Evolutionary conservation across 2,113 vertebrate genomes (phyloP).

Genomic region (Hippocampus zosterae): DNA sequence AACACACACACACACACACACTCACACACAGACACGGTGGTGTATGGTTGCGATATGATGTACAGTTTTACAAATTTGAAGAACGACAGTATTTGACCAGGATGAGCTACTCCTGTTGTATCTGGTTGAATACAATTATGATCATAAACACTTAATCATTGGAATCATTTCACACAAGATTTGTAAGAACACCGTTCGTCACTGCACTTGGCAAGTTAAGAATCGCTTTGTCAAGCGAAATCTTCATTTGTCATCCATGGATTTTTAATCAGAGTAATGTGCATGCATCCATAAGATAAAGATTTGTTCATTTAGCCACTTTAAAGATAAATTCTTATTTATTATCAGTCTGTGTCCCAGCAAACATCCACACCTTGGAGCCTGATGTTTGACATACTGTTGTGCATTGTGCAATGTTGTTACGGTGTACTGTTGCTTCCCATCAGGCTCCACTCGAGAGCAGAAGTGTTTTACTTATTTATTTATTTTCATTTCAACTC

Average conservation of each 20-base stretch:
- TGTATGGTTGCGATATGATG: no score
- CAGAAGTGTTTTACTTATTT: constrained; percentile 5
- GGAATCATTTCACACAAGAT: neutral
- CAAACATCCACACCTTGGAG: constrained; percentile 9
- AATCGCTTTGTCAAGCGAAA: neutral
- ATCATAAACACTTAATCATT: neutral
- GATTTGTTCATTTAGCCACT: neutral
- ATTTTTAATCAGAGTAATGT: constrained; percentile 9
- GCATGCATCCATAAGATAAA: constrained; percentile 3
- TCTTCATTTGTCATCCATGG: neutral
- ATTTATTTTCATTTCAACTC: constrained; percentile 24
- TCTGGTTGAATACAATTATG: neutral
- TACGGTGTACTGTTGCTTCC: constrained; percentile 15
- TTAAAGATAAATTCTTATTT: constrained; percentile 2
- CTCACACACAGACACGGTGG: no score
- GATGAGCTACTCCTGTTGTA: neutral
- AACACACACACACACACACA: no score
- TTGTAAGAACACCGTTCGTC: neutral
- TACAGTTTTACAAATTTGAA: no score
- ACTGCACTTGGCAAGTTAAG: neutral
- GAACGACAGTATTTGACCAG: no score
- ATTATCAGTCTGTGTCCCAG: constrained; percentile 1
- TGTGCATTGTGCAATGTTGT: constrained; percentile 23
- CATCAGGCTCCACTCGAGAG: constrained; percentile 36
- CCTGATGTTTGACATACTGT: constrained; percentile 8